phyloP scores from a whole-genome alignment of 2,888 invertebrate genomes.

The Tetramorium bicarinatum region DNA sequence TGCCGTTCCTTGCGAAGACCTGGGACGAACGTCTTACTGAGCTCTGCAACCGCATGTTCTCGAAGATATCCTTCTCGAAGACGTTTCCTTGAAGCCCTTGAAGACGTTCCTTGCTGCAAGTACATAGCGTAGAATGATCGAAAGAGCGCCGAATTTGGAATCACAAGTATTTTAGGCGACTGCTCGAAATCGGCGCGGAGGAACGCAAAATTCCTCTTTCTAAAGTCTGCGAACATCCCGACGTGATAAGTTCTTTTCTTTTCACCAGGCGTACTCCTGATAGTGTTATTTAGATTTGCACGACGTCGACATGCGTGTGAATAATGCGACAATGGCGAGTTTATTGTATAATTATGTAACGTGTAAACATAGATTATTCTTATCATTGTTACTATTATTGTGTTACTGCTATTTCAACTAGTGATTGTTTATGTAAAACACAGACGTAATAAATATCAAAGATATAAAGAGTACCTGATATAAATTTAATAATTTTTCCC shows the following conservation, averaged over 20 bases:
- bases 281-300: slow-evolving; percentile 40
- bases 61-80: slow-evolving; percentile 81
- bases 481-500: not conserved
- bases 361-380: slow-evolving; percentile 30
- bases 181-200: not conserved
- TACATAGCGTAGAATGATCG: slow-evolving; percentile 26
- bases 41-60: slow-evolving; percentile 88
- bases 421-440: slow-evolving; percentile 40
- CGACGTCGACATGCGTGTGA: slow-evolving; percentile 37
- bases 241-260: slow-evolving; percentile 13
- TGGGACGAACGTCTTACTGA: slow-evolving; percentile 88
- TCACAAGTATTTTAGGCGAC: not conserved
- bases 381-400: slow-evolving; percentile 38
- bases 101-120: not conserved
- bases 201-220: not conserved
- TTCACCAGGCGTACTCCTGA: slow-evolving; percentile 6
- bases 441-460: slow-evolving; percentile 17
- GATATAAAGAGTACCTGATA: not conserved
- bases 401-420: slow-evolving; percentile 31
- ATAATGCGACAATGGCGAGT: slow-evolving; percentile 22
- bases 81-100: slow-evolving; percentile 77
- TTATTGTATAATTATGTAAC: slow-evolving; percentile 34
- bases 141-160: slow-evolving; percentile 6
- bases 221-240: not conserved
- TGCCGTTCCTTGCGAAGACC: slow-evolving; percentile 87